These are phyloP conservation scores for Pararge aegeria DNA, from an alignment of 1,140 invertebrate genomes.

Conservation along the genomic window DNA sequence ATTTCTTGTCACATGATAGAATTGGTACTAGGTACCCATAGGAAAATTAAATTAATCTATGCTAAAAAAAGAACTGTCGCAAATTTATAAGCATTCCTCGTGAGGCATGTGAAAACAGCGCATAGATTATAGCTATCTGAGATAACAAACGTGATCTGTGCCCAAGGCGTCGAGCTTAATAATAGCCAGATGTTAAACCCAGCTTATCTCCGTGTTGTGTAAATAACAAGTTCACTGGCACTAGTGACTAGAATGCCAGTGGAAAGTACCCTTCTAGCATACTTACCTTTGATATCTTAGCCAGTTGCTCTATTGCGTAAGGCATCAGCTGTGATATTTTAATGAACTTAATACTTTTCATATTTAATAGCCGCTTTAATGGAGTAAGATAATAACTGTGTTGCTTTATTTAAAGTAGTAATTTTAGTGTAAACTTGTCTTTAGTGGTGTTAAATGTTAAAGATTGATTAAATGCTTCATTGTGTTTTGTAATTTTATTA, in stretches of 20 bases:
- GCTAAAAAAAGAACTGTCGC: not conserved
- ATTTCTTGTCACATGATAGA: no score
- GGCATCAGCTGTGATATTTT: constrained; percentile 15
- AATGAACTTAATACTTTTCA: constrained; percentile 9
- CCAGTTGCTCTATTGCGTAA: constrained; percentile 24
- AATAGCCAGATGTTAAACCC: constrained; percentile 44
- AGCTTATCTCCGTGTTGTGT: constrained; percentile 56
- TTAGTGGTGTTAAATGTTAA: not conserved
- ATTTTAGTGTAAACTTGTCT: not conserved
- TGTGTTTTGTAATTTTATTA: no score
- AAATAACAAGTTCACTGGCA: constrained; percentile 42
- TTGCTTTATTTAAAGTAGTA: not conserved
- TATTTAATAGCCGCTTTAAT: not conserved
- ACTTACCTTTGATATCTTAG: constrained; percentile 16
- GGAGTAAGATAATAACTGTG: not conserved
- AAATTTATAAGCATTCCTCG: constrained; percentile 16
- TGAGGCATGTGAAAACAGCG: constrained; percentile 30
- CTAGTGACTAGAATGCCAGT: constrained; percentile 27
- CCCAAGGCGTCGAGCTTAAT: constrained; percentile 31
- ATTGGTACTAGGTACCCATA: no score
- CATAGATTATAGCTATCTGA: constrained; percentile 36
- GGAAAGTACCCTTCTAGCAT: constrained; percentile 27
- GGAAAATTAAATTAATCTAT: not conserved
- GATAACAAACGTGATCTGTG: constrained; percentile 40
- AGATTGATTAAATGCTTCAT: no score